phyloP scores from a whole-genome alignment of 2,113 vertebrate genomes.

The Polypterus senegalus region DNA sequence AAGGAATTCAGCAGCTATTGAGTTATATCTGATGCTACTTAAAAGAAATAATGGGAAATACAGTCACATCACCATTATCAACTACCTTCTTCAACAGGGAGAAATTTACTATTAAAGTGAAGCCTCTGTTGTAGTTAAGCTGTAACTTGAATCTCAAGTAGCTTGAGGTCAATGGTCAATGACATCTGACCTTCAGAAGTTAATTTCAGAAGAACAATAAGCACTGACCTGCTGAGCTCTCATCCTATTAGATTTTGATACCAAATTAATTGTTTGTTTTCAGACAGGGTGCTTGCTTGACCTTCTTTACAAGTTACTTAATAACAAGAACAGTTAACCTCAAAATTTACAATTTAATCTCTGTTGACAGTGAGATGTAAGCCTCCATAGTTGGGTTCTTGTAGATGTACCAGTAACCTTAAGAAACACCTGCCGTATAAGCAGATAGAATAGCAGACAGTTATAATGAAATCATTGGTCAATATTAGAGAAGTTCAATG shows the following conservation, averaged over 20 bases:
- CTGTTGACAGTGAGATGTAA: not conserved
- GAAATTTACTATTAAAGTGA: conserved; percentile 12
- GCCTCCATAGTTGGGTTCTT: too few species aligned
- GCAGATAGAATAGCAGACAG: too few species aligned
- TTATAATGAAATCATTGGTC: too few species aligned
- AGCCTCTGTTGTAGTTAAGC: conserved; percentile 24
- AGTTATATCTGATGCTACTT: too few species aligned
- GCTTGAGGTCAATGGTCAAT: conserved; percentile 47
- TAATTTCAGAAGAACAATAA: conserved; percentile 62
- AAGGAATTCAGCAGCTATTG: too few species aligned
- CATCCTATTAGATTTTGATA: conserved; percentile 62
- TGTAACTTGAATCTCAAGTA: conserved; percentile 35
- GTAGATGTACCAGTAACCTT: too few species aligned
- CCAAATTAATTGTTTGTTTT: conserved; percentile 63
- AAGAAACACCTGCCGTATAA: too few species aligned
- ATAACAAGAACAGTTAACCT: conserved; percentile 24
- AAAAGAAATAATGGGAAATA: too few species aligned
- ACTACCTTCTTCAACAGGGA: too few species aligned
- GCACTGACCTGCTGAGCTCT: conserved; percentile 31
- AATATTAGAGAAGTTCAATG: too few species aligned
- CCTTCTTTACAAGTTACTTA: conserved; percentile 33
- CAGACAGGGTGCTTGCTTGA: conserved; percentile 37
- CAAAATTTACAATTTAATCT: conserved; percentile 10
- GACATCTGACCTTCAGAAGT: conserved; percentile 59
- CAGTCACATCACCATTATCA: too few species aligned